Base-by-base conservation (phyloP, 2,113 vertebrate species). In the Otus sunia region DNA sequence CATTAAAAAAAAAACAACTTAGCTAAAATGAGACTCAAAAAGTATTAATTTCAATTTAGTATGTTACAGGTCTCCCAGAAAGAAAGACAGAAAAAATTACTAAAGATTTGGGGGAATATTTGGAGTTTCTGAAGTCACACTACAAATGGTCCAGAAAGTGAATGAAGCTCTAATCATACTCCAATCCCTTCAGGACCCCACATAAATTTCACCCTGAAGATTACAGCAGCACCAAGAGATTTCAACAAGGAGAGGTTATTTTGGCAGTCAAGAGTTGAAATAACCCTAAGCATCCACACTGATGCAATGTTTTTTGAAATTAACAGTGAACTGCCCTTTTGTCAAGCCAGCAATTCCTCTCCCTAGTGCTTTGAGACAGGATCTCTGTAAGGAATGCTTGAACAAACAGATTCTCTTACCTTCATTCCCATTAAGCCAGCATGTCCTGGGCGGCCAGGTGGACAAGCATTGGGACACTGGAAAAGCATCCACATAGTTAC, bases 341-440 rank as follows among this genome's bases (percentile, higher is more conserved):
- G 34, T 22, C 30, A 78, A 52, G 30, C 18, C 86, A 53, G 59
- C 8, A 83, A 50, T 32, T 55, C 49, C 29, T 4, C 25, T 83
- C 18, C 22, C 32, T 27, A 21, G 17, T 30, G 34, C 25, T 56
- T 45, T 59, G 27, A 80, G 47, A 69, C 15, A 47, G 15, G 15
- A n/a, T 10, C 12, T 77, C 53, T 81, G 56, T 59, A 72, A 75
- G 43, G 36, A 86, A 47, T 19, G 10, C 30, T 59, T 78, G 29
- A 90, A 64, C 13, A 92, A 63, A 30, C 4, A 39, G 39, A 11
- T 80, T 69, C 34, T 92, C 98, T 98, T 97, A 99, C 99, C 98
- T 99, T 99, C 99, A 99, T 99, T 76, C 99, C 99, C 95, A 99
- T 99, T 91, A 99, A 97, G 3, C 99, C 99, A 94, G 99, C 99